A percentile compares a stretch with the other conserved stretches of the same genome.
These are phyloP conservation scores for Orthonyx spaldingii DNA, from an alignment of 2,113 vertebrate species.

Conservation along the genomic window DNA sequence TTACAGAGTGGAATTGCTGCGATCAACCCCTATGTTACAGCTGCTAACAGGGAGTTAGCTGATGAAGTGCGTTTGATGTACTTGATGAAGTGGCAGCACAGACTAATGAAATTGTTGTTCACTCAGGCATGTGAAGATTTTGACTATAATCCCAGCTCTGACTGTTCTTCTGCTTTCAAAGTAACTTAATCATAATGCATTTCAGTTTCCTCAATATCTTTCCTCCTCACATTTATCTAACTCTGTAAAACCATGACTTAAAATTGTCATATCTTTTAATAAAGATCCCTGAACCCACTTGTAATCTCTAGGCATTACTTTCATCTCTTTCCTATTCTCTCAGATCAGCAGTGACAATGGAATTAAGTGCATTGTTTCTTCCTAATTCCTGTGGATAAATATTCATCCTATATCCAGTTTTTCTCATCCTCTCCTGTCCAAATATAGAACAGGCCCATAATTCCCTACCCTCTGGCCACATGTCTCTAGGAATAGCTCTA, in stretches of 20 bases:
- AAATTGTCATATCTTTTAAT: neutral
- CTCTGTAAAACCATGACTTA: neutral
- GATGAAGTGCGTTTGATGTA: neutral
- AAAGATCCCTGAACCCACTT: neutral
- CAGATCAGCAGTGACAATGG: neutral
- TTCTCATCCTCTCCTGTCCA: neutral
- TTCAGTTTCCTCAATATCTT: neutral
- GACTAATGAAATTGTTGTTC: neutral
- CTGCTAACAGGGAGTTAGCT: neutral
- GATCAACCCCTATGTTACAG: accelerated
- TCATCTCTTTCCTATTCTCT: neutral
- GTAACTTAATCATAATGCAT: neutral
- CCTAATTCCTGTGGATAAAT: neutral
- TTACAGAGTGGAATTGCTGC: neutral
- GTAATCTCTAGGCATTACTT: neutral
- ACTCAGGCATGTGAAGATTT: neutral
- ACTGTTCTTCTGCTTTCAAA: neutral
- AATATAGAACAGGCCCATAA: neutral
- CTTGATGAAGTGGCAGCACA: neutral
- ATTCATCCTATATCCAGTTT: neutral
- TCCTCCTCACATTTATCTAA: neutral
- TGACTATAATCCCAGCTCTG: neutral
- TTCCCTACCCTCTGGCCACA: neutral
- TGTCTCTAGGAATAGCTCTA: neutral
- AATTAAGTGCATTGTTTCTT: neutral